phyloP scores from a whole-genome alignment of 2,113 vertebrate species.

The Rhinolophus sinicus region DNA sequence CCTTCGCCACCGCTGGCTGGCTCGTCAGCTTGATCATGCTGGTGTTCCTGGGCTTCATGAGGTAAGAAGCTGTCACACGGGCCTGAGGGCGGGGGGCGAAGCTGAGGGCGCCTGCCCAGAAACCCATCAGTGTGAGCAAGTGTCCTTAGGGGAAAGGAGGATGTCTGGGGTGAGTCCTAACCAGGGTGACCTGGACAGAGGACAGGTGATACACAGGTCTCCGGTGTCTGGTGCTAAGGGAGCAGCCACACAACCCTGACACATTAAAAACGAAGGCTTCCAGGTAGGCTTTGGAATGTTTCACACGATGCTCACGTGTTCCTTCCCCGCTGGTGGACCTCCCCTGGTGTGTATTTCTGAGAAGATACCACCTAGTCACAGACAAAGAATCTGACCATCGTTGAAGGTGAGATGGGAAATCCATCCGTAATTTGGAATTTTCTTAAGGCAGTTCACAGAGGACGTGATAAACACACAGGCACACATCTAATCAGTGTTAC shows the following conservation, averaged over 20 bases:
- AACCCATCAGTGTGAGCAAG: fast-evolving
- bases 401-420: not conserved
- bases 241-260: fast-evolving
- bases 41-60: conserved; percentile 95
- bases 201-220: not conserved
- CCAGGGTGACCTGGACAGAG: not conserved
- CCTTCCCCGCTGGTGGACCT: not conserved
- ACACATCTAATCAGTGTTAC: fast-evolving
- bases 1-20: conserved; percentile 96
- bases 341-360: not conserved
- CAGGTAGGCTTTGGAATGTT: not conserved
- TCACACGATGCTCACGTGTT: fast-evolving
- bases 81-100: not conserved
- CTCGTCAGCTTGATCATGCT: conserved; percentile 94
- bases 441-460: not conserved
- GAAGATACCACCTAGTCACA: not conserved
- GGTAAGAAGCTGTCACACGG: conserved; percentile 83
- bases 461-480: not conserved
- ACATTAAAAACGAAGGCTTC: not conserved
- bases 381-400: not conserved
- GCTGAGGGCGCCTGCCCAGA: not conserved
- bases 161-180: not conserved
- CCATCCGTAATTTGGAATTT: not conserved
- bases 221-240: not conserved
- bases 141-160: too few relatives aligned